Base-by-base conservation (phyloP, 2,797 vertebrate species). In the Oryzias sinensis region DNA sequence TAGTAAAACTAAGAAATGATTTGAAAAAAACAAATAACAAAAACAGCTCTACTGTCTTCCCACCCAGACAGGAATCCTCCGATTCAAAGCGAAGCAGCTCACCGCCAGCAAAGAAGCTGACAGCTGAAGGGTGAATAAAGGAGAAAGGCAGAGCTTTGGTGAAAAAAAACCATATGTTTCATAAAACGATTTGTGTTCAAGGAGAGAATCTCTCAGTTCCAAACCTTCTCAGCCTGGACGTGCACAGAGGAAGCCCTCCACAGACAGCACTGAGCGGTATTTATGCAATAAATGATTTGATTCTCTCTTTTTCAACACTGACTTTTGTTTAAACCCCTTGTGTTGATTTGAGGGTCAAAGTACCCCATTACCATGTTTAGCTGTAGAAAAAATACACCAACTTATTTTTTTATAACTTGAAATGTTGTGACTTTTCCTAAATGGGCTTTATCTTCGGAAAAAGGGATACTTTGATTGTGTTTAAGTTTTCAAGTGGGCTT, bases 1-100 rank as follows among this genome's bases (percentile, higher is more conserved):
- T 16, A 52, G 1, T 47, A 15, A 15, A 9, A 5, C 45, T 25
- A 33, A 11, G 0, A 57, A 6, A 59, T 2, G 0, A 43, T 37
- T n/a, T 15, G 51, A 46, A 27, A 11, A 33, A 13, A 29, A 4
- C 6, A 14, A 17, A 45, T 17, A 6, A 8, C n/a, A 15, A 48
- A 41, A 18, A 2, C 6, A 18, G 13, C 52, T 49, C 67, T 0
- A 69, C 46, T 57, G 9, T 68, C 14, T 60, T 6, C 1, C 58
- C 50, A 9, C 49, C 47, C 71, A 98, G 96, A 88, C 93, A 91
- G 25, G 93, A 95, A 69, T 96, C 94, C 3, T 85, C 73, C 1
- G 94, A 94, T 53, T 92, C 87, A 1, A 94, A 87, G 77, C 92
- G 85, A 61, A 89, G 82, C 61, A 84, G 59, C 9, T 73, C 90